These are phyloP conservation scores for Melanotaenia maccullochi DNA, from an alignment of 2,797 vertebrate species.

Conservation along the genomic window DNA sequence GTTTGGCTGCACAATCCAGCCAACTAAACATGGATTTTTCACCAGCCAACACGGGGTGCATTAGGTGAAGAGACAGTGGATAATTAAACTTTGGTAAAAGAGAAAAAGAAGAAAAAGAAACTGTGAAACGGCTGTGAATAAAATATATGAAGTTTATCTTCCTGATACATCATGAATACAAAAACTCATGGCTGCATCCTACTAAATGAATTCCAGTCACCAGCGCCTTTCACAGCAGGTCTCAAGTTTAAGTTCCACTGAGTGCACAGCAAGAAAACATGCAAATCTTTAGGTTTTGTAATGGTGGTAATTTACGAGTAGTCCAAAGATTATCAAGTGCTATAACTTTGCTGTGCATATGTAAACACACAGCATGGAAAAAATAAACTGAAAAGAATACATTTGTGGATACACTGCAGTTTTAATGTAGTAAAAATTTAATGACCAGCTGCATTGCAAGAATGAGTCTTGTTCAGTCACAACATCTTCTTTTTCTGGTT, in stretches of 20 bases:
- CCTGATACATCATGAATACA: neutral
- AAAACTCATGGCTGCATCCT: neutral
- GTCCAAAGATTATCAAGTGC: neutral
- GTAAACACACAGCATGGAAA: neutral
- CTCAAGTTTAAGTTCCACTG: too few species aligned
- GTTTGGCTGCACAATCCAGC: conserved; percentile 44
- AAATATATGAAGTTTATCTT: neutral
- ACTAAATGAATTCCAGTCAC: too few species aligned
- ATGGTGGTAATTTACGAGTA: too few species aligned
- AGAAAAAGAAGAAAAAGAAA: neutral
- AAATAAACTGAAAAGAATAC: neutral
- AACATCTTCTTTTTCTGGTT: neutral
- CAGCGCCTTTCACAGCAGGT: too few species aligned
- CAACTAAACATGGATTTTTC: conserved; percentile 44
- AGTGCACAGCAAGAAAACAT: too few species aligned
- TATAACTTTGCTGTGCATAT: neutral
- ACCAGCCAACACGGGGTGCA: conserved; percentile 38
- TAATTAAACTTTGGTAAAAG: neutral
- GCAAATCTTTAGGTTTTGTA: too few species aligned
- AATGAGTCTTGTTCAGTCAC: conserved; percentile 4
- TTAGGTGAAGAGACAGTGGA: conserved; percentile 18
- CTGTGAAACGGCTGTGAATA: neutral
- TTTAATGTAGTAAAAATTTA: neutral
- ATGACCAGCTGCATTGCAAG: neutral
- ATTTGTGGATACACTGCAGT: neutral